Base-by-base conservation (phyloP, 1,140 invertebrate species). In the Cydia strobilella region DNA sequence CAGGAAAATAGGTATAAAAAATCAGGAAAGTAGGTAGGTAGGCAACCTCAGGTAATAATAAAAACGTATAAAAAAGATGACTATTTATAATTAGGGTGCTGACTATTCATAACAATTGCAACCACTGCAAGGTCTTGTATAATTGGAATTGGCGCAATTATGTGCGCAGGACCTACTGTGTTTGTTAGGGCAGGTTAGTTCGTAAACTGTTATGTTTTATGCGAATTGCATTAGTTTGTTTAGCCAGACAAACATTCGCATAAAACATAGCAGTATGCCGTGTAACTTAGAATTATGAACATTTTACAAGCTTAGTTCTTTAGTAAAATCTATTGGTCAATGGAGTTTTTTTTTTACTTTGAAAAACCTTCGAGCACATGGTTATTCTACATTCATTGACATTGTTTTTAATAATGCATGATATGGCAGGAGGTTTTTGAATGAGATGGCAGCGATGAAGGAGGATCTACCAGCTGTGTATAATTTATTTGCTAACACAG, bases 181-280 rank as follows among this genome's bases (percentile, higher is more conserved):
- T 59, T 59, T 59, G 54, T 59, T 59, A 23, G 54, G 54, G 54
- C 54, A 59, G 54, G 54, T 59, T 59, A 59, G 54, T 59, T 51
- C n/a, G 54, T 10, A n/a, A n/a, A n/a, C n/a, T n/a, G n/a, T n/a
- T n/a, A n/a, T n/a, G n/a, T n/a, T n/a, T n/a, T n/a, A n/a, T n/a
- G n/a, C n/a, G n/a, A n/a, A n/a, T n/a, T n/a, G n/a, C n/a, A n/a
- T n/a, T n/a, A n/a, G n/a, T n/a, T n/a, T n/a, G n/a, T n/a, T n/a
- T 59, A 59, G 51, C 51, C 23, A 59, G 9, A 10, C 54, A 59
- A 59, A 23, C 9, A 59, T n/a, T 10, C 20, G 54, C 20, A 51
- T n/a, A n/a, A 51, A 18, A n/a, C 18, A 23, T 12, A 12, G 18
- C 54, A 59, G 7, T 10, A 59, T 45, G 42, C 0, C 13, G 12